A percentile compares a stretch with the other conserved stretches of the same genome.
Evolutionary conservation across 2,888 invertebrate species (phyloP).

Genomic region (Amphiduros pacificus): DNA sequence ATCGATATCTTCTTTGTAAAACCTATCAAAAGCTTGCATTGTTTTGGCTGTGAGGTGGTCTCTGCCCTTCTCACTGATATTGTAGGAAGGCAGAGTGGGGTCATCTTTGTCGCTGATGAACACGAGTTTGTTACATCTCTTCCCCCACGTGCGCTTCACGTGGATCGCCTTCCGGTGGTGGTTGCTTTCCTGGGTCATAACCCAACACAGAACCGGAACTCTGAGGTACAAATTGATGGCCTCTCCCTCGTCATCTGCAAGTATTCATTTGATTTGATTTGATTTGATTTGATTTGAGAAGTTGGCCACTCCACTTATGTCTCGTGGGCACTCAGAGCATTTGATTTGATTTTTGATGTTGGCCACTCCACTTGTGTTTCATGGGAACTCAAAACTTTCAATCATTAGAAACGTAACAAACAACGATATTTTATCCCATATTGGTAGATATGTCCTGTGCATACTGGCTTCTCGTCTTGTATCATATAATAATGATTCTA

Average conservation of each 20-base stretch:
- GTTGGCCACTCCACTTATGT: too few relatives aligned
- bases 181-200: slow-evolving; percentile 90
- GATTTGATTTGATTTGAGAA: too few relatives aligned
- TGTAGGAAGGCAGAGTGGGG: slow-evolving; percentile 68
- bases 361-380: too few relatives aligned
- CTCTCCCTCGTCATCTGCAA: slow-evolving; percentile 6
- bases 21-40: slow-evolving; percentile 86
- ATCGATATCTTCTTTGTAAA: slow-evolving; percentile 77
- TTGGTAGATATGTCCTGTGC: too few relatives aligned
- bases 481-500: too few relatives aligned
- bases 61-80: slow-evolving; percentile 78
- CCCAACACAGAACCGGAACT: slow-evolving; percentile 90
- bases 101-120: slow-evolving; percentile 66
- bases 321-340: too few relatives aligned
- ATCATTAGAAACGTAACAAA: too few relatives aligned
- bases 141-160: slow-evolving; percentile 88
- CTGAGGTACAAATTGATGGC: slow-evolving; percentile 67
- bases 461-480: too few relatives aligned
- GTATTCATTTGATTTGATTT: too few relatives aligned
- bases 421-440: too few relatives aligned
- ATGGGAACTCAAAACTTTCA: too few relatives aligned
- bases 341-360: too few relatives aligned
- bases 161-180: slow-evolving; percentile 86
- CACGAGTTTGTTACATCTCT: slow-evolving; percentile 63
- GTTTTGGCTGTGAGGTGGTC: slow-evolving; percentile 94